phyloP scores from a whole-genome alignment of 2,888 invertebrate species.

The Elegia similella region DNA sequence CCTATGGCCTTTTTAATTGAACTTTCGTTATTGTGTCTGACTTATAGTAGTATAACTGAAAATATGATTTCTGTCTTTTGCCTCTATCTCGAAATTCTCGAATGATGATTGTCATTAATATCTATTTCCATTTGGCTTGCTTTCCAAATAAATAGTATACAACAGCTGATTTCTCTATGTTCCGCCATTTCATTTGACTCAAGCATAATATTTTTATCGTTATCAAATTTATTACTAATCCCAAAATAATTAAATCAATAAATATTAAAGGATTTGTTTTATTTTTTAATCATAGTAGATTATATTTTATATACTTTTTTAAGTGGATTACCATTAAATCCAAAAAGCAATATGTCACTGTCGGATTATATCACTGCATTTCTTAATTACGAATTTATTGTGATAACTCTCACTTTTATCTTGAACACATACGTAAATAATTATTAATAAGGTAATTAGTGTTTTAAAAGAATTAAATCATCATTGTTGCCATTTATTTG shows the following conservation, averaged over 20 bases:
- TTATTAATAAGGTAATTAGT: no score
- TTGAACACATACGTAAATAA: background rate
- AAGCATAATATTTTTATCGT: background rate
- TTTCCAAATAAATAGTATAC: no score
- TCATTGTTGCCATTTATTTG: no score
- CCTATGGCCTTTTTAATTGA: background rate
- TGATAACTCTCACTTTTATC: background rate
- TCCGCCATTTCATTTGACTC: background rate
- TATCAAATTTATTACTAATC: background rate
- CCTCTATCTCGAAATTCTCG: no score
- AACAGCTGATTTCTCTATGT: no score
- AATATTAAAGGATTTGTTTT: background rate
- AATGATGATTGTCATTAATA: no score
- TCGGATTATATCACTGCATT: background rate
- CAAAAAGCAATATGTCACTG: conserved; percentile 5
- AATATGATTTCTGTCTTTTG: no score
- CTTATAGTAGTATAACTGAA: no score
- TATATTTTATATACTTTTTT: background rate
- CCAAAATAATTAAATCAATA: background rate
- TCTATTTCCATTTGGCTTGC: no score
- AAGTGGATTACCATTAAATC: background rate
- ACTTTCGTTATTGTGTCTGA: background rate
- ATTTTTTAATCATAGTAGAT: background rate
- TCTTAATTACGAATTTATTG: background rate
- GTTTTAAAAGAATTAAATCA: no score